These are phyloP conservation scores for Odobenus rosmarus DNA, from an alignment of 2,113 vertebrate genomes.

Conservation along the genomic window DNA sequence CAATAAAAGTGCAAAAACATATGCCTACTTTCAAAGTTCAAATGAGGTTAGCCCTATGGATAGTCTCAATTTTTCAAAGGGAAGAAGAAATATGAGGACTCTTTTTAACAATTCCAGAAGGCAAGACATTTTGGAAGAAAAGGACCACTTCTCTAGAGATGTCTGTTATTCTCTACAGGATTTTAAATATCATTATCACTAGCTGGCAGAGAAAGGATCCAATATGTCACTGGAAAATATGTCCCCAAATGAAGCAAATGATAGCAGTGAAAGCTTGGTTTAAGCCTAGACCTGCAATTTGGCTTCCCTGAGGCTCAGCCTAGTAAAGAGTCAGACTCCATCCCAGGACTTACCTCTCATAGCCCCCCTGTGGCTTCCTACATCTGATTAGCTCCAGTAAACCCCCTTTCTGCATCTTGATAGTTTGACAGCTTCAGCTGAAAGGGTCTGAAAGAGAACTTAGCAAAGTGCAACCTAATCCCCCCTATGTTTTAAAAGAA, in stretches of 20 bases:
- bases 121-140: conserved; percentile 36
- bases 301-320: neutral
- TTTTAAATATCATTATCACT: conserved; percentile 59
- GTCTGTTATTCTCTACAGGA: conserved; percentile 38
- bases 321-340: neutral
- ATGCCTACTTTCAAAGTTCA: conserved; percentile 22
- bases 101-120: conserved; percentile 49
- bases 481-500: neutral
- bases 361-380: neutral
- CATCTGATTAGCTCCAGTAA: neutral
- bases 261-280: neutral
- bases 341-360: neutral
- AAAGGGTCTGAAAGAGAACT: conserved; percentile 1
- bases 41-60: neutral
- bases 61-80: neutral
- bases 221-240: conserved; percentile 57
- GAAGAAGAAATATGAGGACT: conserved; percentile 10
- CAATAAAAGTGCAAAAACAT: neutral
- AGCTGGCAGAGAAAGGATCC: conserved; percentile 56
- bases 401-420: neutral
- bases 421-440: neutral
- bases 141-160: conserved; percentile 49
- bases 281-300: neutral
- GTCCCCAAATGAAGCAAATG: conserved; percentile 49
- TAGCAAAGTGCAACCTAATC: neutral